Evolutionary conservation across 2,113 vertebrate genomes (phyloP).

Genomic region (Porphyrio hochstetteri): DNA sequence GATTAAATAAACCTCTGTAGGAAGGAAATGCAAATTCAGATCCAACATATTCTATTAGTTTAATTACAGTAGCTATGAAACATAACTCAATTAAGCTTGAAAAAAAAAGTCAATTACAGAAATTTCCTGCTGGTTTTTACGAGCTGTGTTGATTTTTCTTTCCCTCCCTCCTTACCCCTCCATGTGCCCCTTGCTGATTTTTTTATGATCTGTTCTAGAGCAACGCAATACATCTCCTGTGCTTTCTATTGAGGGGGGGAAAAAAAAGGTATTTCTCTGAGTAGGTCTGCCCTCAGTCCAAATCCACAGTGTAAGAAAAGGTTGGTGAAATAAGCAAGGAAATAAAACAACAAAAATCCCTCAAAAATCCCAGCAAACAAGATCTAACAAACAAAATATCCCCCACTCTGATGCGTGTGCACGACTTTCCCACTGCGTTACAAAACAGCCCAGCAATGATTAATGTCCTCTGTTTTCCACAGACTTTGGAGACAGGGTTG

Average conservation of each 20-base stretch:
- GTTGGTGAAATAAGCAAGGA: background rate
- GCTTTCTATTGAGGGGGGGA: background rate
- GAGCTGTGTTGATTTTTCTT: slow-evolving; percentile 55
- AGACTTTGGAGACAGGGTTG: accelerated
- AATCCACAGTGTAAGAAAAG: background rate
- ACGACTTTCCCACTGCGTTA: background rate
- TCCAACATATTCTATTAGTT: slow-evolving; percentile 5
- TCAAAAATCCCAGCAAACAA: background rate
- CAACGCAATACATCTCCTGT: background rate
- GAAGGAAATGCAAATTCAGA: slow-evolving; percentile 47
- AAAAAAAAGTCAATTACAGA: slow-evolving; percentile 44
- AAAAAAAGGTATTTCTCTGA: background rate
- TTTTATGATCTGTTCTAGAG: slow-evolving; percentile 33
- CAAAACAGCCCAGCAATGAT: background rate
- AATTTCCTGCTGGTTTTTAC: slow-evolving; percentile 55
- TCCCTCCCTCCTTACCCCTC: background rate
- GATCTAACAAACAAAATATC: background rate
- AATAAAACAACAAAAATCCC: background rate
- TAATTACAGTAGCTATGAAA: slow-evolving; percentile 64
- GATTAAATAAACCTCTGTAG: background rate
- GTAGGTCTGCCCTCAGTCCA: background rate
- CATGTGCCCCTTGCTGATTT: slow-evolving; percentile 15
- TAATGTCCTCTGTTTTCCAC: background rate
- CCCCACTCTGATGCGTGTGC: background rate
- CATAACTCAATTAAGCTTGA: slow-evolving; percentile 44